Conservation (phyloP, 2,888 invertebrate species). For the Coelinius sp. region DNA sequence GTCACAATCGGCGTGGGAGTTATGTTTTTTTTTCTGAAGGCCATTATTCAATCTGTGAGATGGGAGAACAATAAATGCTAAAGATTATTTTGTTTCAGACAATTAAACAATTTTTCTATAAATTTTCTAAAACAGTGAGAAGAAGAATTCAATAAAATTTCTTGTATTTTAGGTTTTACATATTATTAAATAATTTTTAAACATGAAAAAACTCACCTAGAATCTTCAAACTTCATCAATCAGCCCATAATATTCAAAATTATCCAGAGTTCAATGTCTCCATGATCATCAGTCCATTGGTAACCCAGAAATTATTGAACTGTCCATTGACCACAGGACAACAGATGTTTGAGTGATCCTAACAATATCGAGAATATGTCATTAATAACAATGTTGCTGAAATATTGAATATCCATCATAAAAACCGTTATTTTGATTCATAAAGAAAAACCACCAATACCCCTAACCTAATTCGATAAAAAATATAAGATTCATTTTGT, state of each 20-base stretch:
- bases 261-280: too few species aligned
- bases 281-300: neutral
- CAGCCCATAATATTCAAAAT: too few species aligned
- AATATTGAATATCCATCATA: neutral
- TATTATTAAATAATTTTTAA: too few species aligned
- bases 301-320: neutral
- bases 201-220: too few species aligned
- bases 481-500: neutral
- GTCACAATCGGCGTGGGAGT: conserved; percentile 25
- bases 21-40: neutral
- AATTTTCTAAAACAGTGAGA: too few species aligned
- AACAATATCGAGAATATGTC: neutral
- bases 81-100: neutral
- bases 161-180: too few species aligned
- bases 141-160: too few species aligned
- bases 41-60: neutral
- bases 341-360: neutral
- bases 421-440: neutral
- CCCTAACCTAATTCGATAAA: neutral
- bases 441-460: neutral
- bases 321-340: neutral
- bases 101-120: neutral
- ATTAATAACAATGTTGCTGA: neutral
- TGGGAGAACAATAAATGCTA: neutral
- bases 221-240: too few species aligned